These are phyloP conservation scores for Drosophila ezoana DNA, from an alignment of 2,888 invertebrate genomes.

Conservation along the genomic window DNA sequence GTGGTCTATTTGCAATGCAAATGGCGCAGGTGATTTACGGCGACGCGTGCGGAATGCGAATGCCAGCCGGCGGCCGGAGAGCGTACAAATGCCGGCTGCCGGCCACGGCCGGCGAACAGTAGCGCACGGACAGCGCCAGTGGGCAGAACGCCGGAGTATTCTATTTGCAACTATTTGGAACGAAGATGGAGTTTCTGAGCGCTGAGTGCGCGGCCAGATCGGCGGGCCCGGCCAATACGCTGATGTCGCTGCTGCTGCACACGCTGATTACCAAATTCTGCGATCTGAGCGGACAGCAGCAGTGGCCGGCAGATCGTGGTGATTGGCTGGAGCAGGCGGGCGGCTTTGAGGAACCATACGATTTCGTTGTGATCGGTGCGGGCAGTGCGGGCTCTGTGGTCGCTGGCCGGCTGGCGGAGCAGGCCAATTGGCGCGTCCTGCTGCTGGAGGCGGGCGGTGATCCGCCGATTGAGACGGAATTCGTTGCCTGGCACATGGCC, in stretches of 20 bases:
- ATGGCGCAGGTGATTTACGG: constrained; percentile 64
- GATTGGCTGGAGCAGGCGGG: constrained; percentile 59
- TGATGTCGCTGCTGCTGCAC: constrained; percentile 87
- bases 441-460: constrained; percentile 93
- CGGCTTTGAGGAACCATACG: constrained; percentile 83
- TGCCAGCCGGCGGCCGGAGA: constrained; percentile 11
- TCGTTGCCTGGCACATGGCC: constrained; percentile 83
- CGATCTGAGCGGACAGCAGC: constrained; percentile 86
- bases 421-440: constrained; percentile 90
- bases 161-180: not conserved
- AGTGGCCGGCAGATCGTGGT: constrained; percentile 87
- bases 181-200: constrained; percentile 81
- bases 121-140: constrained; percentile 45
- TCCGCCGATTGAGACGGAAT: constrained; percentile 85
- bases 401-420: constrained; percentile 89
- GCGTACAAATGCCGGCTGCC: constrained; percentile 69
- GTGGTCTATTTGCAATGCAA: constrained; percentile 68
- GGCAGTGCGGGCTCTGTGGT: constrained; percentile 88
- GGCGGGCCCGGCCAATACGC: constrained; percentile 84
- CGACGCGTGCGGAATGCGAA: constrained; percentile 65
- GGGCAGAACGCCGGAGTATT: constrained; percentile 5
- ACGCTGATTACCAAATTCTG: constrained; percentile 88
- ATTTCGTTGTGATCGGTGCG: constrained; percentile 87
- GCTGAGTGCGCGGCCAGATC: constrained; percentile 82
- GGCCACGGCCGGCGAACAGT: constrained; percentile 49